Percentiles rank a stretch among this genome's conserved stretches.
Conservation (phyloP, 2,888 invertebrate species). For the Acanthococcus lagerstroemiae region DNA sequence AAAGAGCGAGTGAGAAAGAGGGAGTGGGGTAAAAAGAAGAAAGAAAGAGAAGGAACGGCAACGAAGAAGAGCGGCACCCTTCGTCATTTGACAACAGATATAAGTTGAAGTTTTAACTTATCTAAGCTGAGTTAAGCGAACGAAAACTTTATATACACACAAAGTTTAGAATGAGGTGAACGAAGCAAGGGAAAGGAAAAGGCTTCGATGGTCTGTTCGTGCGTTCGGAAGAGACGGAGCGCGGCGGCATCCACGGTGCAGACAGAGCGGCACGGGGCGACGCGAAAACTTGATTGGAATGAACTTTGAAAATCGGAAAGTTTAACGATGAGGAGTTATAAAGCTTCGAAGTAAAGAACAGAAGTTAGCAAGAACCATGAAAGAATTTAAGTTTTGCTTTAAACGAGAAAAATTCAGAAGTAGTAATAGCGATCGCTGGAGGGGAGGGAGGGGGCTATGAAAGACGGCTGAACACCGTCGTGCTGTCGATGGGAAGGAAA, state of each 20-base stretch:
- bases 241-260: not conserved
- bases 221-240: not conserved
- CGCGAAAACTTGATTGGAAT: conserved; percentile 33
- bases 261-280: conserved; percentile 2
- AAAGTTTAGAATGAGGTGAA: conserved; percentile 4
- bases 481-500: too few relatives aligned
- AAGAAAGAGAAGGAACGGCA: conserved; percentile 17
- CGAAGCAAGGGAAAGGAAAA: conserved; percentile 6
- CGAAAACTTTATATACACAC: conserved; percentile 27
- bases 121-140: conserved; percentile 29
- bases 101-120: conserved; percentile 29
- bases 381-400: too few relatives aligned
- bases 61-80: conserved; percentile 26
- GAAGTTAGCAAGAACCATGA: too few relatives aligned
- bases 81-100: conserved; percentile 25
- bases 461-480: too few relatives aligned
- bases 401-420: too few relatives aligned
- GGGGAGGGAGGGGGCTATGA: too few relatives aligned
- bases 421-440: too few relatives aligned
- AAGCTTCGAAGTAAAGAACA: too few relatives aligned
- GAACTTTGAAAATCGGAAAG: conserved; percentile 35
- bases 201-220: not conserved
- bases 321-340: conserved; percentile 26
- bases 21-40: conserved; percentile 16
- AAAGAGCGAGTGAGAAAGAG: conserved; percentile 40